Evolutionary conservation across 1,140 invertebrate species (phyloP).

Genomic region (Oscheius sp.): DNA sequence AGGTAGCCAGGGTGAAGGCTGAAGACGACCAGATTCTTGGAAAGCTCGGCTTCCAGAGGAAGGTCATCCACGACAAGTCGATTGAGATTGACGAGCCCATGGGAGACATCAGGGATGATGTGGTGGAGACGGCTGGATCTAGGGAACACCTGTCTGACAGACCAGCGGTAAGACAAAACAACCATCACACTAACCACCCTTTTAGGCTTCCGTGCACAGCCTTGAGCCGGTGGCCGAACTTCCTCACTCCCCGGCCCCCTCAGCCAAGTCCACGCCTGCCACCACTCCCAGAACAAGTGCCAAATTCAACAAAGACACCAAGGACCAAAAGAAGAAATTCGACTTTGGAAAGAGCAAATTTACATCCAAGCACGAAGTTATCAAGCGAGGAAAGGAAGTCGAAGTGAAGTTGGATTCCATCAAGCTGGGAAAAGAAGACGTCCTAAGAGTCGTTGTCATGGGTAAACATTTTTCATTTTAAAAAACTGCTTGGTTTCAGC

Average conservation of each 20-base stretch:
- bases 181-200: neutral
- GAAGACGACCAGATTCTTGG: constrained; percentile 43
- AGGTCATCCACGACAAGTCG: constrained; percentile 40
- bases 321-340: constrained; percentile 40
- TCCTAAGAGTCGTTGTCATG: constrained; percentile 49
- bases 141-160: constrained; percentile 41
- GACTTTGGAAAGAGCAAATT: constrained; percentile 61
- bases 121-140: constrained; percentile 38
- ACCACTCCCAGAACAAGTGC: constrained; percentile 54
- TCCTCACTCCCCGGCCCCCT: constrained; percentile 29
- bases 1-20: constrained; percentile 30
- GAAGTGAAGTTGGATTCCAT: constrained; percentile 57
- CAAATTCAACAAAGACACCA: constrained; percentile 48
- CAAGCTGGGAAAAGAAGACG: constrained; percentile 57
- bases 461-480: constrained; percentile 42
- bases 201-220: constrained; percentile 46
- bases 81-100: constrained; percentile 43
- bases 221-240: constrained; percentile 15
- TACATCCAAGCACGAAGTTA: constrained; percentile 56
- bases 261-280: constrained; percentile 12
- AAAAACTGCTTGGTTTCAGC: constrained; percentile 1
- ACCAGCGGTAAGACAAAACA: constrained; percentile 1
- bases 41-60: constrained; percentile 36
- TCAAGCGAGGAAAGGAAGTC: constrained; percentile 47
- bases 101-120: constrained; percentile 42